These are phyloP conservation scores for Cephus pygmeus DNA, from an alignment of 2,888 invertebrate species.

Conservation along the genomic window DNA sequence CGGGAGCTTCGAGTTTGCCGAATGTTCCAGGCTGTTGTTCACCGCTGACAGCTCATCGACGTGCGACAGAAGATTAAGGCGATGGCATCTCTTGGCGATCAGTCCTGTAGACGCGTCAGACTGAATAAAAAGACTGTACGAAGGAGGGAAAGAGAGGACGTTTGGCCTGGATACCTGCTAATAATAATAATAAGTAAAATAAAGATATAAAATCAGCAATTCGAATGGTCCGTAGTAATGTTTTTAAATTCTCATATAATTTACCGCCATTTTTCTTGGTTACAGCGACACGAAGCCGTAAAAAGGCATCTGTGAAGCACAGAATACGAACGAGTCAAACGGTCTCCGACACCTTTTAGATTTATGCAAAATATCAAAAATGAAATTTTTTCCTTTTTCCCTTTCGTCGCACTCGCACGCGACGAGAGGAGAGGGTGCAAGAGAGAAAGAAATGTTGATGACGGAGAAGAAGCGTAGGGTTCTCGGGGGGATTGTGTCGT, in stretches of 20 bases:
- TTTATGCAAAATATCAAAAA: conserved; percentile 41
- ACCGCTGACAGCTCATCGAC: not conserved
- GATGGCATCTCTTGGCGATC: not conserved
- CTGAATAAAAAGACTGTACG: not conserved
- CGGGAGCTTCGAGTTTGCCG: conserved; percentile 19
- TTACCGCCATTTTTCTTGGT: not conserved
- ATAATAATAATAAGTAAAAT: not conserved
- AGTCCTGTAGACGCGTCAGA: not conserved
- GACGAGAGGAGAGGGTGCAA: not conserved
- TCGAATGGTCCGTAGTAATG: not conserved
- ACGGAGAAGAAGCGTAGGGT: conserved; percentile 11
- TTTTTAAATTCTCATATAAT: not conserved
- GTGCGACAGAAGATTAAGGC: not conserved
- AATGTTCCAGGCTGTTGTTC: not conserved
- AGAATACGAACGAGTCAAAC: not conserved
- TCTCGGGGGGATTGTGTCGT: conserved; percentile 15
- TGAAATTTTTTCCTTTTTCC: conserved; percentile 41
- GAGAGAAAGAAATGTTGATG: not conserved
- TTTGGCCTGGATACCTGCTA: not conserved
- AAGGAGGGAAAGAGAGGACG: not conserved
- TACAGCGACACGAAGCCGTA: not conserved
- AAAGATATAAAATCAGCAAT: not conserved
- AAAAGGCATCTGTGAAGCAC: not conserved
- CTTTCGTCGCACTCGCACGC: not conserved
- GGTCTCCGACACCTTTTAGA: conserved; percentile 1